Percentiles rank a stretch among this genome's conserved stretches.
Conservation (phyloP, 1,140 invertebrate species). For the Drosophila tsacasi region DNA sequence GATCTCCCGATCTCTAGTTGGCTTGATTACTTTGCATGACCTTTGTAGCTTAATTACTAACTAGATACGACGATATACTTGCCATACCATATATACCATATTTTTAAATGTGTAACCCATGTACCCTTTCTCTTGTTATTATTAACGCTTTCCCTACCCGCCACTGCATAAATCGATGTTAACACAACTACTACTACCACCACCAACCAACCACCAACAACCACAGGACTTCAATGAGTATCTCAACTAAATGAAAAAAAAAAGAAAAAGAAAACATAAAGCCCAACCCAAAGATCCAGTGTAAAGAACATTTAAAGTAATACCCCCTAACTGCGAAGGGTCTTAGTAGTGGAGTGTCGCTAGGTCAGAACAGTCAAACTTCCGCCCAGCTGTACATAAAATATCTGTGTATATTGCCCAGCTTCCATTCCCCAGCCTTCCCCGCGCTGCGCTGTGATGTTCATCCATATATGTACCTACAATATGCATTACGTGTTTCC, state of each 20-base stretch:
- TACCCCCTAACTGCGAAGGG: slow-evolving; percentile 29
- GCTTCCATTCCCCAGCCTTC: slow-evolving; percentile 45
- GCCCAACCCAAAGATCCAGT: slow-evolving; percentile 36
- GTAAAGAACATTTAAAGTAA: slow-evolving; percentile 31
- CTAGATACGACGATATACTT: slow-evolving; percentile 52
- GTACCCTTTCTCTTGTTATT: slow-evolving; percentile 80
- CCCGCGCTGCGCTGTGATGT: slow-evolving; percentile 51
- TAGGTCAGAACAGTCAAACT: slow-evolving; percentile 51
- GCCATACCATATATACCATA: slow-evolving; percentile 54
- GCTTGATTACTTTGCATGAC: slow-evolving; percentile 77
- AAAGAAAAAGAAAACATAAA: slow-evolving; percentile 27
- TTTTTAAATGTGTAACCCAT: slow-evolving; percentile 81
- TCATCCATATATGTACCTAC: slow-evolving; percentile 41
- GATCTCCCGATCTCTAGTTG: slow-evolving; percentile 14
- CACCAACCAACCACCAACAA: slow-evolving; percentile 58
- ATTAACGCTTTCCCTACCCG: slow-evolving; percentile 84
- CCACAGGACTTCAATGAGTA: slow-evolving; percentile 85
- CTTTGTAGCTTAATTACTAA: slow-evolving; percentile 72
- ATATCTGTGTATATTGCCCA: slow-evolving; percentile 45
- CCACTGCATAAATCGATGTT: slow-evolving; percentile 83
- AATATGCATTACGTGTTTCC: slow-evolving; percentile 46
- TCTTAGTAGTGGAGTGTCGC: slow-evolving; percentile 55
- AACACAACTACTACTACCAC: slow-evolving; percentile 77
- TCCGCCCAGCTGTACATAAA: slow-evolving; percentile 52
- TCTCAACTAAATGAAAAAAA: slow-evolving; percentile 74